phyloP scores from a whole-genome alignment of 2,888 invertebrate species.

The Epinotia nisella region DNA sequence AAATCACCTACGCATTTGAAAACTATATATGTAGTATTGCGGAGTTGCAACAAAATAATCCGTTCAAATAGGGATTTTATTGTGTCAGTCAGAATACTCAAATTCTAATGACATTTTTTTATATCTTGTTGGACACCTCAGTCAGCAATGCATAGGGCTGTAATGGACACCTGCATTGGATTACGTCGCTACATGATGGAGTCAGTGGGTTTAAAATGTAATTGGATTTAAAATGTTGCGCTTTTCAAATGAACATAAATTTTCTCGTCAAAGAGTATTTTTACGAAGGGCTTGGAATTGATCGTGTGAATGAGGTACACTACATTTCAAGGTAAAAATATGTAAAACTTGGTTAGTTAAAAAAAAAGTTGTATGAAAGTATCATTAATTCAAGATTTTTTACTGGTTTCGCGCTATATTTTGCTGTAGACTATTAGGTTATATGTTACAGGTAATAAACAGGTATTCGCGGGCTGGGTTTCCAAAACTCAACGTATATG shows the following conservation, averaged over 20 bases:
- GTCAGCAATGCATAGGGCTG: neutral
- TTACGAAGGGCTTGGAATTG: slow-evolving; percentile 36
- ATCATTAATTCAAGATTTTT: no score
- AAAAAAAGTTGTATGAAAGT: no score
- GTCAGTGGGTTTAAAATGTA: slow-evolving; percentile 41
- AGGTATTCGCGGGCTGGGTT: no score
- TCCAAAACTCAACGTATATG: no score
- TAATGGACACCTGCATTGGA: slow-evolving; percentile 51
- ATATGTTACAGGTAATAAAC: no score
- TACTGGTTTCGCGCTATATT: no score
- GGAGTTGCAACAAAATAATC: neutral
- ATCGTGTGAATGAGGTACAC: neutral
- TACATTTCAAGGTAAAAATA: no score
- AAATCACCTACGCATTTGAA: neutral
- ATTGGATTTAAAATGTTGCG: slow-evolving; percentile 55
- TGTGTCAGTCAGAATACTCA: neutral
- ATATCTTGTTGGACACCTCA: neutral
- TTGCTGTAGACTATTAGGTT: no score
- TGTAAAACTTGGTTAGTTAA: no score
- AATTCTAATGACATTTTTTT: neutral
- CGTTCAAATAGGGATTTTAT: neutral
- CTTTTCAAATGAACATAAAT: slow-evolving; percentile 43
- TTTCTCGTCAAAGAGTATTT: slow-evolving; percentile 9
- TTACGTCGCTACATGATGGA: slow-evolving; percentile 43
- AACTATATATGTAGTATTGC: neutral